These are phyloP conservation scores for Mantis religiosa DNA, from an alignment of 2,888 invertebrate species.

Conservation along the genomic window DNA sequence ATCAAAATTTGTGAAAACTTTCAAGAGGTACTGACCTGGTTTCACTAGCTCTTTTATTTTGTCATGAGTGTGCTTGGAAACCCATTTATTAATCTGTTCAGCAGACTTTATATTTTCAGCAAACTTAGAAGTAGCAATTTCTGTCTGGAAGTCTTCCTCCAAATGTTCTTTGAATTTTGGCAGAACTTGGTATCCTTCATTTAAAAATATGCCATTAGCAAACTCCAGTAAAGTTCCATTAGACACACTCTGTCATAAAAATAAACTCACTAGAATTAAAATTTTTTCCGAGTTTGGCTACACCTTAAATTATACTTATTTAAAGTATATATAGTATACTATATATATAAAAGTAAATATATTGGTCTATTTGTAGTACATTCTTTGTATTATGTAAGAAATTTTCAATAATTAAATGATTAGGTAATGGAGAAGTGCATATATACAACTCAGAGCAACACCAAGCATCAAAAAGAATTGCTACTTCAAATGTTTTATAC, in stretches of 20 bases:
- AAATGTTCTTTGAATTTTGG: neutral
- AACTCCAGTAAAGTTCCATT: neutral
- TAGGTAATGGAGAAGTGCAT: no score
- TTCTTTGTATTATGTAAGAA: no score
- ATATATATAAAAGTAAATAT: no score
- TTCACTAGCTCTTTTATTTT: neutral
- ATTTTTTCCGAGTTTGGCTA: no score
- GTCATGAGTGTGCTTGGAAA: neutral
- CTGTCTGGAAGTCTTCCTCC: neutral
- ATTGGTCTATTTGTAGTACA: no score
- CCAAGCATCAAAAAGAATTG: no score
- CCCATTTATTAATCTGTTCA: neutral
- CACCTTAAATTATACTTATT: no score
- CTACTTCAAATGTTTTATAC: no score
- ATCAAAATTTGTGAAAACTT: neutral
- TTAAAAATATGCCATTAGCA: neutral
- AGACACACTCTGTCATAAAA: neutral
- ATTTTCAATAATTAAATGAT: no score
- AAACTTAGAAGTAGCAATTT: neutral
- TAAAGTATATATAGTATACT: no score
- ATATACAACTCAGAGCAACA: no score
- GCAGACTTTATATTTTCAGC: neutral
- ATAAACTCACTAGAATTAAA: neutral
- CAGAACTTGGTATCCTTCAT: neutral
- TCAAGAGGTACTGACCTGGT: neutral